Conservation (phyloP, 1,140 invertebrate species). For the Nasonia giraulti region DNA sequence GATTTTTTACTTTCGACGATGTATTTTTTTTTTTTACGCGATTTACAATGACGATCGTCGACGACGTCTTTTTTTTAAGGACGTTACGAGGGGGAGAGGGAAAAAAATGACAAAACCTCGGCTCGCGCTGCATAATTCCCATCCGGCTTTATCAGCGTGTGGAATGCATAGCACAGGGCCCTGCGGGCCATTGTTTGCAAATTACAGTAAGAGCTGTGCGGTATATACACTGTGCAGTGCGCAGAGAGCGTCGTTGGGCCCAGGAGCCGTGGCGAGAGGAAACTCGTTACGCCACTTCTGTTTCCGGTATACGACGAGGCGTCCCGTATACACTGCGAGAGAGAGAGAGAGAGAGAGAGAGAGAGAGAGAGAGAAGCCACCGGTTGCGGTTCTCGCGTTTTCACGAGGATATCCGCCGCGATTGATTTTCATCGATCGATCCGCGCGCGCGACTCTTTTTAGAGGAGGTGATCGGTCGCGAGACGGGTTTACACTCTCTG, state of each 20-base stretch:
- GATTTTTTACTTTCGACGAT: neutral
- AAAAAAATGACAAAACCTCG: conserved; percentile 45
- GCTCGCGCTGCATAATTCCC: neutral
- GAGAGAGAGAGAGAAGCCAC: neutral
- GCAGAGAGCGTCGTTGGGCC: neutral
- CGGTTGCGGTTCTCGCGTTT: conserved; percentile 27
- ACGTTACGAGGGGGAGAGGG: neutral
- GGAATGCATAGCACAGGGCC: conserved; percentile 26
- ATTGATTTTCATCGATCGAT: conserved; percentile 35
- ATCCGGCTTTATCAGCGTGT: conserved; percentile 48
- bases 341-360: neutral
- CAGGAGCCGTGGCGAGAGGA: neutral
- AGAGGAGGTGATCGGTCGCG: too few species aligned
- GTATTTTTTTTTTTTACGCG: too few species aligned
- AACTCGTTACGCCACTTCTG: conserved; percentile 46
- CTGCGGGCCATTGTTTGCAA: conserved; percentile 38
- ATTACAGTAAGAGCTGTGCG: conserved; percentile 1
- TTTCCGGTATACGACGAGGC: conserved; percentile 53
- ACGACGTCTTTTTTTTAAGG: neutral
- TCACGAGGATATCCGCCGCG: conserved; percentile 54
- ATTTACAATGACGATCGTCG: neutral
- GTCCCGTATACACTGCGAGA: conserved; percentile 40
- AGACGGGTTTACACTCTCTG: too few species aligned
- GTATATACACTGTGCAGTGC: neutral
- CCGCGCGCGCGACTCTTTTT: too few species aligned